These are phyloP conservation scores for Fragum fragum DNA, from an alignment of 2,888 invertebrate genomes.

Conservation along the genomic window DNA sequence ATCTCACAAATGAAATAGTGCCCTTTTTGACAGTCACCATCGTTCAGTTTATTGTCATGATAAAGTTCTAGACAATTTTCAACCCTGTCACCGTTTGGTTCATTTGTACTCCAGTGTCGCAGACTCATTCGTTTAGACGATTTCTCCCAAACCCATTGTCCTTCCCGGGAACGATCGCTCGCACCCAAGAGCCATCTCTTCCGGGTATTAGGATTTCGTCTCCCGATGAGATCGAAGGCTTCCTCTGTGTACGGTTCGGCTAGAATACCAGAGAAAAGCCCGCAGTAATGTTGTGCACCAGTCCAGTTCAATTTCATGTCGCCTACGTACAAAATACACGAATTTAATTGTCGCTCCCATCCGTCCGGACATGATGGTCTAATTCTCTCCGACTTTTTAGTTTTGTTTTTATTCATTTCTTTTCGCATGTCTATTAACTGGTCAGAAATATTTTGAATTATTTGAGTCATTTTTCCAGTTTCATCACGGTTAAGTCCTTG, in stretches of 20 bases:
- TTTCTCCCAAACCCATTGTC: background rate
- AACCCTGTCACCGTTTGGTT: background rate
- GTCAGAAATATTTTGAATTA: background rate
- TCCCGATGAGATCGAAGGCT: background rate
- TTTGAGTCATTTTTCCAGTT: background rate
- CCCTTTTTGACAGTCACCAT: background rate
- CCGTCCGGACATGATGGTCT: background rate
- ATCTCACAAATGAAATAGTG: background rate
- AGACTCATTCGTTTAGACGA: background rate
- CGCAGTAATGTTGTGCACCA: background rate
- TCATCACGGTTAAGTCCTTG: background rate
- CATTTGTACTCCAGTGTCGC: background rate
- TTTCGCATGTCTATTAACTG: background rate
- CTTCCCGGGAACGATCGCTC: background rate
- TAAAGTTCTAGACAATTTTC: background rate
- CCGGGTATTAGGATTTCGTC: background rate
- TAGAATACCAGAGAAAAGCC: background rate
- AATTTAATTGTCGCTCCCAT: background rate
- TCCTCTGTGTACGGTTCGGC: background rate
- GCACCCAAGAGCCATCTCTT: background rate
- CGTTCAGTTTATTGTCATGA: background rate
- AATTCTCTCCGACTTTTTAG: background rate
- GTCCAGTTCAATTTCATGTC: background rate
- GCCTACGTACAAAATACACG: background rate
- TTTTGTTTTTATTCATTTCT: background rate